Evolutionary conservation across 2,113 vertebrate genomes (phyloP).

Genomic region (Balaenoptera acutorostrata): DNA sequence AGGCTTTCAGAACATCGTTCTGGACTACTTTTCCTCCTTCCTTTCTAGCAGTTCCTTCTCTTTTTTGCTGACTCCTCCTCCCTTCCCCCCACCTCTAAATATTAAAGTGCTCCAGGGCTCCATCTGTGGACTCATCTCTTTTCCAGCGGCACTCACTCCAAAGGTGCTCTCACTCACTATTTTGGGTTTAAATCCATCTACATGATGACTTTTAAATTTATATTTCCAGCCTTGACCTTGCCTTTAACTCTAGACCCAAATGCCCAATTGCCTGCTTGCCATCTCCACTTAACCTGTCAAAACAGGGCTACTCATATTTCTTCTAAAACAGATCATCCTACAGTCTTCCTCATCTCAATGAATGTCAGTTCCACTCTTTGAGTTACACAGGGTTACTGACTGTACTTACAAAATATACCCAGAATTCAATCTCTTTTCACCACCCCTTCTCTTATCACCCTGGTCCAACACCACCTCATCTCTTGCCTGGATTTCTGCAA

Average conservation of each 20-base stretch:
- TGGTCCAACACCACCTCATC: neutral
- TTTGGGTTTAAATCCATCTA: neutral
- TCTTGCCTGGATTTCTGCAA: neutral
- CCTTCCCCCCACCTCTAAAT: neutral
- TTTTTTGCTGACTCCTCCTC: neutral
- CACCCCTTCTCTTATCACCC: neutral
- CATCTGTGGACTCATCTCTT: neutral
- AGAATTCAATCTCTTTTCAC: neutral
- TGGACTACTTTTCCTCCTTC: neutral
- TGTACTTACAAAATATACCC: neutral
- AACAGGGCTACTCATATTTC: neutral
- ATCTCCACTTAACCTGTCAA: neutral
- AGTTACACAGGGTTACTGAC: neutral
- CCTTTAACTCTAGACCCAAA: neutral
- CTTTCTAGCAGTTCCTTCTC: neutral
- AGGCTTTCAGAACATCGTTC: neutral
- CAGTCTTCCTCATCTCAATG: neutral
- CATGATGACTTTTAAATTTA: neutral
- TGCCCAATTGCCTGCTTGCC: neutral
- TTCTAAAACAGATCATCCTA: neutral
- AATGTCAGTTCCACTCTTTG: neutral
- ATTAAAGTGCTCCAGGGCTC: neutral
- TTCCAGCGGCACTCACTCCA: neutral
- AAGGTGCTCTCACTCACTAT: neutral
- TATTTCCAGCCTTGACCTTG: neutral